These are phyloP conservation scores for Stenichneumon culpator DNA, from an alignment of 2,888 invertebrate species.

Conservation along the genomic window DNA sequence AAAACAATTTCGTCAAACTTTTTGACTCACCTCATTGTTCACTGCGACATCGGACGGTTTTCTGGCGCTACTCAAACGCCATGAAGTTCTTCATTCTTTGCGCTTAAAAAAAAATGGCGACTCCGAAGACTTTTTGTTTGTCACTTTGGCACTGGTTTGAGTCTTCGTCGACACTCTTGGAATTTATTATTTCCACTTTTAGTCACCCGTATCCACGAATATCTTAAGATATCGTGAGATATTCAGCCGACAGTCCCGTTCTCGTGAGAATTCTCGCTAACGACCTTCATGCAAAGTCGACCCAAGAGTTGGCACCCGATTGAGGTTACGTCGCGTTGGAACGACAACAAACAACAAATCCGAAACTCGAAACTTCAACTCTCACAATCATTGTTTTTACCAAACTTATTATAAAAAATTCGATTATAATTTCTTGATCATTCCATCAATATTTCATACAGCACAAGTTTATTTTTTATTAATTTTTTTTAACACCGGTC, in stretches of 20 bases:
- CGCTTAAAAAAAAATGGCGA: background rate
- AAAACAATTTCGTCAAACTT: background rate
- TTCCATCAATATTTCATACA: background rate
- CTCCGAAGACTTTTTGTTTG: background rate
- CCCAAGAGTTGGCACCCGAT: background rate
- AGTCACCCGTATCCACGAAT: background rate
- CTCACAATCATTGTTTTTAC: background rate
- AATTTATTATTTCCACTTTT: background rate
- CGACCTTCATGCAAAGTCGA: constrained; percentile 12
- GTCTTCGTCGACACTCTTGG: background rate
- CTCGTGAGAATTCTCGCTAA: background rate
- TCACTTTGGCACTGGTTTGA: background rate
- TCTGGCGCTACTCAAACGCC: background rate
- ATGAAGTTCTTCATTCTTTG: too few relatives aligned
- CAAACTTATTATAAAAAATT: background rate
- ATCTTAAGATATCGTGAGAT: background rate
- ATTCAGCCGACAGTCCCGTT: too few relatives aligned
- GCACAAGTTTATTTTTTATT: background rate
- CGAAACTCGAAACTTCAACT: background rate
- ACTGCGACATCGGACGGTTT: background rate
- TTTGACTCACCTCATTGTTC: background rate
- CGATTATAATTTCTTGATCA: background rate
- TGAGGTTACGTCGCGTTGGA: too few relatives aligned
- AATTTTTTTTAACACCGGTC: background rate
- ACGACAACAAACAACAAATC: background rate